Evolutionary conservation across 2,888 invertebrate genomes (phyloP).

Genomic region (Lepidocyrtoides sp.): DNA sequence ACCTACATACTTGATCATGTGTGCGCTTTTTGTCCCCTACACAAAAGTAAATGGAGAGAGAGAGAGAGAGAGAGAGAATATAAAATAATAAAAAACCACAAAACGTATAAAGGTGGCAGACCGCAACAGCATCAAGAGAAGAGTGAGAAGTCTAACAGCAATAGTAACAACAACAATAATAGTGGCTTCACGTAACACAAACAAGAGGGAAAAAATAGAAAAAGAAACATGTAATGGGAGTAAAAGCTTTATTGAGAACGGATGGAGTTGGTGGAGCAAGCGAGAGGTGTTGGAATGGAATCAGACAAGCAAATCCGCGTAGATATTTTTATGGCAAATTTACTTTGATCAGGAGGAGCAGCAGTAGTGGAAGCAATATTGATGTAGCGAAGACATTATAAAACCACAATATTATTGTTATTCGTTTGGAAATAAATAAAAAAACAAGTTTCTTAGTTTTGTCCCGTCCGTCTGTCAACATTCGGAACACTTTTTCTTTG

Average conservation of each 20-base stretch:
- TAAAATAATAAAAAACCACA: conserved; percentile 52
- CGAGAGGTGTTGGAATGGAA: conserved; percentile 73
- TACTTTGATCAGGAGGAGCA: conserved; percentile 70
- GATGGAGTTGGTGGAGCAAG: neutral
- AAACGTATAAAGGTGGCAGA: conserved; percentile 56
- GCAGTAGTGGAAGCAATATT: neutral
- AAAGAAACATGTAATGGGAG: conserved; percentile 37
- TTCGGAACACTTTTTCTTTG: no score
- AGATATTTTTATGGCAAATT: conserved; percentile 80
- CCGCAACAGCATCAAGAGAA: conserved; percentile 33
- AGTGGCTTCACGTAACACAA: conserved; percentile 5
- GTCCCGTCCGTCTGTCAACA: no score
- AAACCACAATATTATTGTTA: neutral
- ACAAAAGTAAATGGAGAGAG: neutral
- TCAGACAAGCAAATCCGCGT: conserved; percentile 81
- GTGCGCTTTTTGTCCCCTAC: neutral
- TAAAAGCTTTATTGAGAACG: neutral
- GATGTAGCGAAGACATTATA: neutral
- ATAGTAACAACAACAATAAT: neutral
- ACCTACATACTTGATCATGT: neutral
- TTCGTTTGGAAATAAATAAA: no score
- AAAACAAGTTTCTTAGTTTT: no score
- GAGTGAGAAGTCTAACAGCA: neutral
- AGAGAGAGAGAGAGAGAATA: conserved; percentile 24
- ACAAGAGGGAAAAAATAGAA: conserved; percentile 40